phyloP scores from a whole-genome alignment of 2,888 invertebrate genomes.

The Deilephila elpenor region DNA sequence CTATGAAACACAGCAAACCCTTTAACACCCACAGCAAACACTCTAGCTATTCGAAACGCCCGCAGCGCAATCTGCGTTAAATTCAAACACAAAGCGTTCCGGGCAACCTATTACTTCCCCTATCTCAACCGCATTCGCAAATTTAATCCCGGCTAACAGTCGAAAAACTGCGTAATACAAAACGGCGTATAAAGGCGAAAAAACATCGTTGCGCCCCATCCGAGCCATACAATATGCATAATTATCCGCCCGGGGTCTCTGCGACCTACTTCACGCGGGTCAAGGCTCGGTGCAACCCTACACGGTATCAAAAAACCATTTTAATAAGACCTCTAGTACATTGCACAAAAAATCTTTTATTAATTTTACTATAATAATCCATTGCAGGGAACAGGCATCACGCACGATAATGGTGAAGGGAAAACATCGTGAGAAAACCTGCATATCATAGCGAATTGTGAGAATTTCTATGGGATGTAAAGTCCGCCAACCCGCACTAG shows the following conservation, averaged over 20 bases:
- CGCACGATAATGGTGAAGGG: too few relatives aligned
- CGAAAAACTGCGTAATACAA: slow-evolving; percentile 23
- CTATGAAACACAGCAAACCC: neutral
- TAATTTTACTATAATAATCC: too few relatives aligned
- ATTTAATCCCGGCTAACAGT: neutral
- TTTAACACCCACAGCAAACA: neutral
- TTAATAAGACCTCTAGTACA: slow-evolving; percentile 41
- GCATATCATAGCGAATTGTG: too few relatives aligned
- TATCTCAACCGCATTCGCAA: neutral
- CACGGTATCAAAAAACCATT: slow-evolving; percentile 41
- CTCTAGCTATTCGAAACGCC: neutral
- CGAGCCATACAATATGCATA: slow-evolving; percentile 62
- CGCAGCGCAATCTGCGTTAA: neutral
- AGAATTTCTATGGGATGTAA: too few relatives aligned
- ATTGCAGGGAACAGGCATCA: too few relatives aligned
- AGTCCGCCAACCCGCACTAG: too few relatives aligned
- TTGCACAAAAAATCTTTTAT: neutral
- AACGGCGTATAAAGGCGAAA: slow-evolving; percentile 5
- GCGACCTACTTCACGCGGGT: slow-evolving; percentile 58
- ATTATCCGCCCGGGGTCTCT: slow-evolving; percentile 49
- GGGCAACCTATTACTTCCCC: neutral
- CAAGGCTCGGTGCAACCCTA: slow-evolving; percentile 49
- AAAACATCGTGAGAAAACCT: too few relatives aligned
- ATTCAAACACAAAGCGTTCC: neutral
- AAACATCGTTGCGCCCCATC: slow-evolving; percentile 35